Evolutionary conservation across 1,140 invertebrate species (phyloP).

Genomic region (Bombus pascuorum): DNA sequence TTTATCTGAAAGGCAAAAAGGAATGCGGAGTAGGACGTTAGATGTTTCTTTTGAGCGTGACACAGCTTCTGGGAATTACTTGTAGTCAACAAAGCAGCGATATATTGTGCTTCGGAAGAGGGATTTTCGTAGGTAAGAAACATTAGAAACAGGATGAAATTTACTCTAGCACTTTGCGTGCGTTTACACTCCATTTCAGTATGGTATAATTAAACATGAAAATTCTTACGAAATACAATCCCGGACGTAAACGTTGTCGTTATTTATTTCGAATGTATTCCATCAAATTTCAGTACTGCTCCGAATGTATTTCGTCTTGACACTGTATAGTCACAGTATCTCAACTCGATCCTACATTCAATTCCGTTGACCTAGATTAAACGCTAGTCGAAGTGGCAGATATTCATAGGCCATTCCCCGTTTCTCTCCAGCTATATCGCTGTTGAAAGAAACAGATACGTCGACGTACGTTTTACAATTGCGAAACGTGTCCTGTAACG

Average conservation of each 20-base stretch:
- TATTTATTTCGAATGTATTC: not conserved
- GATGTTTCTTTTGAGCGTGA: not conserved
- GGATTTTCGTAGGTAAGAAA: not conserved
- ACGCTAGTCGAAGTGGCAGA: conserved; percentile 47
- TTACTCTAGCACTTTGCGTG: not conserved
- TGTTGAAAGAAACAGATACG: not conserved
- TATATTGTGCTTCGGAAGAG: not conserved
- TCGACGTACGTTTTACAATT: not conserved
- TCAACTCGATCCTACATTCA: conserved; percentile 62
- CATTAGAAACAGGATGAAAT: not conserved
- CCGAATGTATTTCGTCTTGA: not conserved
- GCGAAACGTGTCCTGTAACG: conserved; percentile 24
- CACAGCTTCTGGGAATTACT: not conserved
- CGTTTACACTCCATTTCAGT: not conserved
- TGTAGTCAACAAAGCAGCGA: not conserved
- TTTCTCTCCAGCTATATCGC: not conserved
- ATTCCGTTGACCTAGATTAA: conserved; percentile 72
- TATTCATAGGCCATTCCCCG: conserved; percentile 43
- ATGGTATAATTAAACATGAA: no score
- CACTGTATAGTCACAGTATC: conserved; percentile 15
- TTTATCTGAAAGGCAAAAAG: not conserved
- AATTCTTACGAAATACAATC: not conserved
- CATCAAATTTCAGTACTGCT: not conserved
- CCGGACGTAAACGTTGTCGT: no score
- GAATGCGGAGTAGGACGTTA: not conserved